Percentiles rank a stretch among this genome's conserved stretches.
Evolutionary conservation across 2,888 invertebrate species (phyloP).

Genomic region (Ornithoptera priamus): DNA sequence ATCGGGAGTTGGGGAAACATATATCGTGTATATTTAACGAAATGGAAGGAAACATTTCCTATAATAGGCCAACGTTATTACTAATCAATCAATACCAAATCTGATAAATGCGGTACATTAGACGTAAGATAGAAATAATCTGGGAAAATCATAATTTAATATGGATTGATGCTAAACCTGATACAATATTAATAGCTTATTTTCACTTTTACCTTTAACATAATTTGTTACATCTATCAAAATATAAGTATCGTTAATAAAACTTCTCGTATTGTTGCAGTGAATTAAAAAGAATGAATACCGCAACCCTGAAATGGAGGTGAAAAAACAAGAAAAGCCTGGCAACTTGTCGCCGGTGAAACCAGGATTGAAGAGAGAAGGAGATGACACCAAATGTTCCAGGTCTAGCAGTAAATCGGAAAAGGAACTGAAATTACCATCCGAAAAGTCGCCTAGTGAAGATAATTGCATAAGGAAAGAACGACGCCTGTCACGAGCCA

Average conservation of each 20-base stretch:
- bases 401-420: conserved; percentile 62
- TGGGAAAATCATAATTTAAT: too few relatives aligned
- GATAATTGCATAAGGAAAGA: conserved; percentile 56
- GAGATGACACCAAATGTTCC: conserved; percentile 54
- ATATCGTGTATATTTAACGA: too few relatives aligned
- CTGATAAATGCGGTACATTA: too few relatives aligned
- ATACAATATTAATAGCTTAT: too few relatives aligned
- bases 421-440: conserved; percentile 60
- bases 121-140: too few relatives aligned
- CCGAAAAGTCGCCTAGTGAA: conserved; percentile 63
- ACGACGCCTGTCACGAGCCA: conserved; percentile 56
- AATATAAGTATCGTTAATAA: neutral
- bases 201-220: too few relatives aligned
- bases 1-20: too few relatives aligned
- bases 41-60: too few relatives aligned
- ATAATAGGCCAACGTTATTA: too few relatives aligned
- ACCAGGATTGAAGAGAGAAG: conserved; percentile 55
- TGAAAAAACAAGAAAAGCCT: conserved; percentile 71
- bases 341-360: conserved; percentile 70
- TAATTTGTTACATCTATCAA: too few relatives aligned
- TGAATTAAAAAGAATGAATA: conserved; percentile 55
- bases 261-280: conserved; percentile 43
- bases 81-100: too few relatives aligned
- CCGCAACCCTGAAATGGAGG: conserved; percentile 65
- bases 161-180: too few relatives aligned